These are phyloP conservation scores for Dolichopus griseipennis DNA, from an alignment of 2,888 invertebrate genomes.

Conservation along the genomic window DNA sequence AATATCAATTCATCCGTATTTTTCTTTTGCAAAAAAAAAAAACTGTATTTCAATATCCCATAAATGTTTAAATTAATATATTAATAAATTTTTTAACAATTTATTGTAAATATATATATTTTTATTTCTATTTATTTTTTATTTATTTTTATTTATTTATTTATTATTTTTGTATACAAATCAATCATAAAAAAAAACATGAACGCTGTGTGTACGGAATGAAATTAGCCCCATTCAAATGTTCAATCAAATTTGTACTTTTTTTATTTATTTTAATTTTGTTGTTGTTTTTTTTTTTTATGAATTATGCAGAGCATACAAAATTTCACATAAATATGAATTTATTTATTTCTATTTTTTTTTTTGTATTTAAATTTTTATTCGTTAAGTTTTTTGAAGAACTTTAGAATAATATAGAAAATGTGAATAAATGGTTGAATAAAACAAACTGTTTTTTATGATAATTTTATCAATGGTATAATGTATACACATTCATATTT, in stretches of 20 bases:
- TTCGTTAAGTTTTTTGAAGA: not conserved
- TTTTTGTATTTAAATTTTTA: not conserved
- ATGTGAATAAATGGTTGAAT: too few species aligned
- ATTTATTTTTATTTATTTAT: not conserved
- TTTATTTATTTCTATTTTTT: too few species aligned
- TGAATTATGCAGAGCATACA: not conserved
- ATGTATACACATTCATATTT: too few species aligned
- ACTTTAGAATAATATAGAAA: not conserved
- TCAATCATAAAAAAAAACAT: slow-evolving; percentile 4
- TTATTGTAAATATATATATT: not conserved
- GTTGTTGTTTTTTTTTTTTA: not conserved
- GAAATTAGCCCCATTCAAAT: slow-evolving; percentile 4
- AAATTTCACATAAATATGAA: not conserved
- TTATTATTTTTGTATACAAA: not conserved
- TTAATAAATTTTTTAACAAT: not conserved
- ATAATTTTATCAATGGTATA: too few species aligned
- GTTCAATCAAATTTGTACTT: not conserved
- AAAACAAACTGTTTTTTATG: too few species aligned
- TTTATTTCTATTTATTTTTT: too few species aligned
- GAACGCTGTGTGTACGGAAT: not conserved
- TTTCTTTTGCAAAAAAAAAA: too few species aligned
- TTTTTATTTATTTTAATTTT: not conserved
- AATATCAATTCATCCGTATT: too few species aligned
- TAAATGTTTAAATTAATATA: not conserved
- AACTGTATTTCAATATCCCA: not conserved